Conservation (phyloP, 1,140 invertebrate species). For the Nylanderia fulva region DNA sequence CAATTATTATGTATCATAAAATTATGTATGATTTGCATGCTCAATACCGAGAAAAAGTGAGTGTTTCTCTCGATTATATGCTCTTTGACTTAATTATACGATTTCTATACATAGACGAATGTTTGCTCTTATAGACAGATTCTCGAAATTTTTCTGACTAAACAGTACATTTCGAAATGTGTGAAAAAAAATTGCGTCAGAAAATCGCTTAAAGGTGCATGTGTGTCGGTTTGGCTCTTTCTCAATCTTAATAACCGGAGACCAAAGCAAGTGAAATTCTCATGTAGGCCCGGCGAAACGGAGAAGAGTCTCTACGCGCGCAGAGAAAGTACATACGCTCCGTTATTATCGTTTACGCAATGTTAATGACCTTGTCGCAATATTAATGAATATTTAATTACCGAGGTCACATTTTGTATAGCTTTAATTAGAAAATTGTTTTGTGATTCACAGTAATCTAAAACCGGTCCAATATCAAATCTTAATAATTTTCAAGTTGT, state of each 20-base stretch:
- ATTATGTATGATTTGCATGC: slow-evolving; percentile 25
- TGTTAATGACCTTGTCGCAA: slow-evolving; percentile 51
- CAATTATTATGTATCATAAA: slow-evolving; percentile 7
- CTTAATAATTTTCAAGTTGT: neutral
- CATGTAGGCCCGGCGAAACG: slow-evolving; percentile 57
- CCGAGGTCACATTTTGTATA: neutral
- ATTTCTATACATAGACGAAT: slow-evolving; percentile 19
- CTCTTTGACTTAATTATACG: slow-evolving; percentile 22
- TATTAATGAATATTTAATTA: slow-evolving; percentile 20
- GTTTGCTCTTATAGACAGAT: slow-evolving; percentile 2
- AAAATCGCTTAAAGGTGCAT: slow-evolving; percentile 42
- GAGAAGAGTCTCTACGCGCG: slow-evolving; percentile 56
- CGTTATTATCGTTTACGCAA: slow-evolving; percentile 51
- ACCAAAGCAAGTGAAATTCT: slow-evolving; percentile 73
- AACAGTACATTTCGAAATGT: slow-evolving; percentile 75
- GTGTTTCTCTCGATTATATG: neutral
- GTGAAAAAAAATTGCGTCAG: slow-evolving; percentile 75
- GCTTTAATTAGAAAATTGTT: neutral
- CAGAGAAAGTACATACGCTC: slow-evolving; percentile 73
- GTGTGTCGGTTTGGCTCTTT: slow-evolving; percentile 27
- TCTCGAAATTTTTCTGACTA: slow-evolving; percentile 46
- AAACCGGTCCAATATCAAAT: neutral
- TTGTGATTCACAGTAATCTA: neutral
- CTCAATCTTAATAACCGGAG: slow-evolving; percentile 29
- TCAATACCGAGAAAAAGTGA: slow-evolving; percentile 11